A percentile compares a stretch with the other conserved stretches of the same genome.
These are phyloP conservation scores for Chiroxiphia lanceolata DNA, from an alignment of 2,797 vertebrate species.

Conservation along the genomic window DNA sequence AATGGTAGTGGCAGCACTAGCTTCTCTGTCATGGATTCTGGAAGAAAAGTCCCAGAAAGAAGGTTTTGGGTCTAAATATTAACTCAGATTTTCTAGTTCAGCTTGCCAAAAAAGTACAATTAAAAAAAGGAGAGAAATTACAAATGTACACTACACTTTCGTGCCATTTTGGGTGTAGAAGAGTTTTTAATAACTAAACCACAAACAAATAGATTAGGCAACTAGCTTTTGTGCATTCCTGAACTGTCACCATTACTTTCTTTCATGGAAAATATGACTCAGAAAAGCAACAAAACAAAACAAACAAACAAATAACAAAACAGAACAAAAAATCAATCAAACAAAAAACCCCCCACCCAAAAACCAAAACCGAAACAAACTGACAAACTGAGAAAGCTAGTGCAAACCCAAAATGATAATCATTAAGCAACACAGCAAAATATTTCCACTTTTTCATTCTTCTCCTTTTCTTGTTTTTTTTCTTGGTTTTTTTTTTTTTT, in stretches of 20 bases:
- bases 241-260: constrained; percentile 40
- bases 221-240: constrained; percentile 56
- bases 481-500: background rate
- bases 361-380: background rate
- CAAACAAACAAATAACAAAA: background rate
- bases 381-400: background rate
- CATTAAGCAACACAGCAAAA: constrained; percentile 55
- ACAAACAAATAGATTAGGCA: constrained; percentile 49
- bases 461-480: background rate
- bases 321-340: background rate
- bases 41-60: constrained; percentile 29
- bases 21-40: constrained; percentile 43
- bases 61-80: constrained; percentile 15
- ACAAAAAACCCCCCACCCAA: background rate
- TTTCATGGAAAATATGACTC: constrained; percentile 47
- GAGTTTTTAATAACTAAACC: constrained; percentile 69
- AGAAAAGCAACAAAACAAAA: constrained; percentile 29
- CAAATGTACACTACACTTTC: constrained; percentile 38
- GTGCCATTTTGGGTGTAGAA: constrained; percentile 57
- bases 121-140: background rate
- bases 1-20: constrained; percentile 61
- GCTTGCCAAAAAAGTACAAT: background rate
- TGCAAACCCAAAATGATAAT: constrained; percentile 57
- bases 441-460: background rate
- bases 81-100: background rate